A percentile compares a stretch with the other conserved stretches of the same genome.
Conservation (phyloP, 2,888 invertebrate species). For the Onthophagus sagittarius region DNA sequence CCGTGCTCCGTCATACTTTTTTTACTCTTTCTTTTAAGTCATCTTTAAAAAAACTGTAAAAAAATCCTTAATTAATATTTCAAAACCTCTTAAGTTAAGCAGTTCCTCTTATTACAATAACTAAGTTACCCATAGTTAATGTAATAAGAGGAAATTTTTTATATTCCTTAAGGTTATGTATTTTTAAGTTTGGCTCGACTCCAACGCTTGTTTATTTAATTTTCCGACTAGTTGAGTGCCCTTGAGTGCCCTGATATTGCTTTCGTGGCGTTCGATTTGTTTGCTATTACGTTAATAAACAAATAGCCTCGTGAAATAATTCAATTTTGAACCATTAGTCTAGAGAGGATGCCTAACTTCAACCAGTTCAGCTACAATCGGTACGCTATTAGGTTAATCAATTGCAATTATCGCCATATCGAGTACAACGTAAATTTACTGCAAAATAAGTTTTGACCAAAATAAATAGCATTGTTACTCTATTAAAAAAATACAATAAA, state of each 20-base stretch:
- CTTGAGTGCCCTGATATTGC: neutral
- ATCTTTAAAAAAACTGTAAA: neutral
- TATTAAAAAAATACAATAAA: too few relatives aligned
- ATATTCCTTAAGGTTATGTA: neutral
- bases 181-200: neutral
- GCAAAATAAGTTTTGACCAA: neutral
- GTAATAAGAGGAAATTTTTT: neutral
- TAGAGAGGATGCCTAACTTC: neutral
- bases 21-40: neutral
- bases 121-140: too few relatives aligned
- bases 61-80: neutral
- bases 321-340: neutral
- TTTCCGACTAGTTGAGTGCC: slow-evolving; percentile 1
- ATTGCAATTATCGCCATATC: slow-evolving; percentile 2
- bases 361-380: neutral
- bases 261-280: neutral
- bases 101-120: too few relatives aligned
- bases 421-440: slow-evolving; percentile 2
- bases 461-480: too few relatives aligned
- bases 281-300: neutral
- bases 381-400: slow-evolving; percentile 3
- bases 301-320: neutral
- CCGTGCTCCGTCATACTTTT: neutral
- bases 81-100: too few relatives aligned
- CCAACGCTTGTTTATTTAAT: slow-evolving; percentile 12